These are phyloP conservation scores for Hymenochirus boettgeri DNA, from an alignment of 2,113 vertebrate genomes.

Conservation along the genomic window DNA sequence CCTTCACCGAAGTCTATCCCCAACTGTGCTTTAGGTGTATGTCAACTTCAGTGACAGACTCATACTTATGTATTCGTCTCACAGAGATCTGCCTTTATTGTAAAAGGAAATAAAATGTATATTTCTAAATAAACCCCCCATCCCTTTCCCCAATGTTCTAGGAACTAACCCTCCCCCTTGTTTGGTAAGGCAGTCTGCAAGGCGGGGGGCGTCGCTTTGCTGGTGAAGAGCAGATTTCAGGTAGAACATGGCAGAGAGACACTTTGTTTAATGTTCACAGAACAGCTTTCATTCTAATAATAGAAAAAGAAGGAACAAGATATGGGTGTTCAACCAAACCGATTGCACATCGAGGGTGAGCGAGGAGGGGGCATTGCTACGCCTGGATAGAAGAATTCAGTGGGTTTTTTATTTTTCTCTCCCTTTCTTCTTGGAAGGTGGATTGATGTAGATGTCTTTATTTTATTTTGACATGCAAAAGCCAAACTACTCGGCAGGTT, in stretches of 20 bases:
- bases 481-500: slow-evolving; percentile 22
- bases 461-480: slow-evolving; percentile 14
- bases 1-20: too few species aligned
- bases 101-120: too few species aligned
- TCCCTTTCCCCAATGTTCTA: too few species aligned
- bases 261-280: slow-evolving; percentile 12
- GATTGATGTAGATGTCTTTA: slow-evolving; percentile 26
- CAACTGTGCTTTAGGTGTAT: too few species aligned
- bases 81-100: too few species aligned
- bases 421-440: slow-evolving; percentile 1
- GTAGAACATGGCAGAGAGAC: slow-evolving; percentile 11
- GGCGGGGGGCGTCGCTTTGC: too few species aligned
- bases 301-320: slow-evolving; percentile 26
- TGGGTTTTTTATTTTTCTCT: not conserved
- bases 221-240: not conserved
- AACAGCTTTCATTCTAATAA: slow-evolving; percentile 33
- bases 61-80: too few species aligned
- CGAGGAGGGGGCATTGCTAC: slow-evolving; percentile 11
- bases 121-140: too few species aligned
- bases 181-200: too few species aligned
- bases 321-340: slow-evolving; percentile 37
- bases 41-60: too few species aligned
- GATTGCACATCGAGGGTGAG: slow-evolving; percentile 36
- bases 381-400: slow-evolving; percentile 35
- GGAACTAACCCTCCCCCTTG: too few species aligned